These are phyloP conservation scores for Caenorhabditis becei DNA, from an alignment of 2,888 invertebrate genomes.

Conservation along the genomic window DNA sequence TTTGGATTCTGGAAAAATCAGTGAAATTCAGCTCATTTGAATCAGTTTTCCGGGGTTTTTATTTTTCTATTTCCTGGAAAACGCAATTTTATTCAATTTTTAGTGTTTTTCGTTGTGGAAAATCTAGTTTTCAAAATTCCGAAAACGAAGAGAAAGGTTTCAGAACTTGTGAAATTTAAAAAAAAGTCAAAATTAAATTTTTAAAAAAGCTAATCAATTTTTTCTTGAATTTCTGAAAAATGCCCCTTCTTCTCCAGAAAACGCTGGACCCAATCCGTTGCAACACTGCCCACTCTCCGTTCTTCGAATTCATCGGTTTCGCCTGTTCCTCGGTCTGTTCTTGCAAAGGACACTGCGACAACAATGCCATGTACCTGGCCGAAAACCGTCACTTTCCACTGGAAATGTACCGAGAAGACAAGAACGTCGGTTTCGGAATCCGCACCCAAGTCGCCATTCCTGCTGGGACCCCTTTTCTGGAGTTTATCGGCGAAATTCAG, in stretches of 20 bases:
- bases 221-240: too few species aligned
- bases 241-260: constrained; percentile 23
- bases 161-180: too few species aligned
- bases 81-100: neutral
- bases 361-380: constrained; percentile 14
- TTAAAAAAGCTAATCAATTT: too few species aligned
- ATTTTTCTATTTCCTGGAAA: too few species aligned
- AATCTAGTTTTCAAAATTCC: neutral
- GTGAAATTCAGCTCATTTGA: too few species aligned
- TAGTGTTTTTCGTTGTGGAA: neutral
- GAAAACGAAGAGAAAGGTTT: too few species aligned
- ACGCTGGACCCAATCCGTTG: constrained; percentile 13
- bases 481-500: constrained; percentile 23
- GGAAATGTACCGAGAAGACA: constrained; percentile 20
- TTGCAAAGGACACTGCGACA: constrained; percentile 41
- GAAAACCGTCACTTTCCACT: constrained; percentile 10
- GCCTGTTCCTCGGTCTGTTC: constrained; percentile 33
- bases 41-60: too few species aligned
- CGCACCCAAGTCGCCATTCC: constrained; percentile 9
- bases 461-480: constrained; percentile 32
- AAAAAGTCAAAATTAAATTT: too few species aligned
- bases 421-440: constrained; percentile 17
- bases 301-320: constrained; percentile 12
- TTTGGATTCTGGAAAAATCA: neutral
- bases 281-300: neutral